These are phyloP conservation scores for Lethrus apterus DNA, from an alignment of 1,140 invertebrate species.

Conservation along the genomic window DNA sequence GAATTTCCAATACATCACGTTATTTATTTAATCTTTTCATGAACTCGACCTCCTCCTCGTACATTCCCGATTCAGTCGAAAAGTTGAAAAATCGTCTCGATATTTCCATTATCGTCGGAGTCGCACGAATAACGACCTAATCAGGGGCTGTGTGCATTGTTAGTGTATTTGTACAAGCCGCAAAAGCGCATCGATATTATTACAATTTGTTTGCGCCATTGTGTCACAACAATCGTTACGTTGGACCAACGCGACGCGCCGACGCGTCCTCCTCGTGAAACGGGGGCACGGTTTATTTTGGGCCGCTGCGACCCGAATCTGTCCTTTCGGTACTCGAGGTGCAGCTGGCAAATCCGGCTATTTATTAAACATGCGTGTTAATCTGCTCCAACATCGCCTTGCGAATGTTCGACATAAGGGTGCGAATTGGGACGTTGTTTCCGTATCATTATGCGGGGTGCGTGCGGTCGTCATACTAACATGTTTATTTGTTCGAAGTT, in stretches of 20 bases:
- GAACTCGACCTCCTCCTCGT: too few relatives aligned
- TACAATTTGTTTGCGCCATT: conserved; percentile 33
- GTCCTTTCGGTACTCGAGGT: conserved; percentile 24
- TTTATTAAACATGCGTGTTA: conserved; percentile 40
- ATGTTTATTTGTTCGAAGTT: conserved; percentile 17
- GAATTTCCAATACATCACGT: too few relatives aligned
- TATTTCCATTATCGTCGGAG: not conserved
- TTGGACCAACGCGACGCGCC: conserved; percentile 2
- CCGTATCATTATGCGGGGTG: conserved; percentile 20
- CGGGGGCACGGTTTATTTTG: not conserved
- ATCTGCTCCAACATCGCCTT: conserved; percentile 23
- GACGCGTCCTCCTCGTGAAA: not conserved
- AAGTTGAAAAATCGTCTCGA: not conserved
- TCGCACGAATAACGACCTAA: conserved; percentile 13
- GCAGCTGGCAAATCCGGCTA: conserved; percentile 37
- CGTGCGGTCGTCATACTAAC: conserved; percentile 19
- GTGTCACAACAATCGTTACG: conserved; percentile 28
- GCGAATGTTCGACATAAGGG: not conserved
- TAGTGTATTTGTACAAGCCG: conserved; percentile 25
- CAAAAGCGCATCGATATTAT: conserved; percentile 35
- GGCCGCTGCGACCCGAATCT: conserved; percentile 13
- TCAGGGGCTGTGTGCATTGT: conserved; percentile 8
- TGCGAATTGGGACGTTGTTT: conserved; percentile 3
- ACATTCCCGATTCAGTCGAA: too few relatives aligned
- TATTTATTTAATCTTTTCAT: too few relatives aligned